phyloP scores from a whole-genome alignment of 2,888 invertebrate species.

The Plebejus anna region DNA sequence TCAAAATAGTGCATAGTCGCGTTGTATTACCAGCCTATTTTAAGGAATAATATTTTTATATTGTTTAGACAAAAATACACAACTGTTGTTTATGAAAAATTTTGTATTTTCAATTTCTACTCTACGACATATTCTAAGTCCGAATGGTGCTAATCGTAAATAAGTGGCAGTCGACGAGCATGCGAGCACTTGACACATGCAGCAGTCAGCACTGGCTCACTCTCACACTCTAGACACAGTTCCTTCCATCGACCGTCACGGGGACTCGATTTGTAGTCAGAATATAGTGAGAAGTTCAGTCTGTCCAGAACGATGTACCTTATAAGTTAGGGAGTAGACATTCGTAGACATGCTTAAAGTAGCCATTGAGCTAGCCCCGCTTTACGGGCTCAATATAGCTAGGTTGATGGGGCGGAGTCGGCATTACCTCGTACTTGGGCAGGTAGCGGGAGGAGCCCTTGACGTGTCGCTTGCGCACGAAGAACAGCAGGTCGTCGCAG shows the following conservation, averaged over 20 bases:
- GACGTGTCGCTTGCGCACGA: conserved; percentile 95
- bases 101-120: conserved; percentile 62
- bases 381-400: background rate
- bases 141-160: conserved; percentile 61
- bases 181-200: background rate
- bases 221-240: background rate
- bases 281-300: conserved; percentile 10
- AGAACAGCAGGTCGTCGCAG: conserved; percentile 96
- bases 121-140: conserved; percentile 57
- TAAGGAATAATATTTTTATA: conserved; percentile 77
- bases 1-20: conserved; percentile 45
- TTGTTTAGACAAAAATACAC: conserved; percentile 74
- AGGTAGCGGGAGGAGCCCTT: conserved; percentile 92
- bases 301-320: conserved; percentile 16
- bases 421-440: conserved; percentile 91
- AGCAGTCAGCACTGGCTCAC: background rate
- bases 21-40: conserved; percentile 60
- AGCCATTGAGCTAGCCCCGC: conserved; percentile 30
- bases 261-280: background rate
- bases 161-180: conserved; percentile 16
- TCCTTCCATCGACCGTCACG: background rate
- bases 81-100: conserved; percentile 65
- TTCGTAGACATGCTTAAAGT: background rate
- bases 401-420: background rate
- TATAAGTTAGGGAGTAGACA: background rate